These are phyloP conservation scores for Papilio polytes DNA, from an alignment of 1,140 invertebrate genomes.

Conservation along the genomic window DNA sequence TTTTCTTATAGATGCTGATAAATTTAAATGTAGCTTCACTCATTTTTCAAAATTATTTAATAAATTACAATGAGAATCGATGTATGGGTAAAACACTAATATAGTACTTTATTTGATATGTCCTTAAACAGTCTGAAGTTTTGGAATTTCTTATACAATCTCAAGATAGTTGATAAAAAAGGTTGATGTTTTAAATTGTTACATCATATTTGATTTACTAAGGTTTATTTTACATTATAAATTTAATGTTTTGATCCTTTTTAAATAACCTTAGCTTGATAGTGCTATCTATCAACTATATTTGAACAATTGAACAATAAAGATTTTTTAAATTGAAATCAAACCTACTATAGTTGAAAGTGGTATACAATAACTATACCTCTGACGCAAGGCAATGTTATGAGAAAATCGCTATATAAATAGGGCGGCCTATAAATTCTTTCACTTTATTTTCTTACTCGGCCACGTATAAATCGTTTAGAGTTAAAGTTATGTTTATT, in stretches of 20 bases:
- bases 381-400: neutral
- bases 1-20: neutral
- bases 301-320: constrained; percentile 4
- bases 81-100: too few relatives aligned
- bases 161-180: too few relatives aligned
- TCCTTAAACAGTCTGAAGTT: neutral
- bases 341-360: neutral
- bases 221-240: neutral
- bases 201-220: neutral
- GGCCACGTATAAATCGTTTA: constrained; percentile 11
- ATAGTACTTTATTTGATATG: too few relatives aligned
- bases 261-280: neutral
- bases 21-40: constrained; percentile 43
- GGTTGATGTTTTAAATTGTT: too few relatives aligned
- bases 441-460: constrained; percentile 33
- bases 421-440: constrained; percentile 2
- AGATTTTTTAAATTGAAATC: constrained; percentile 5
- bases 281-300: neutral
- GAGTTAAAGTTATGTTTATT: constrained; percentile 26
- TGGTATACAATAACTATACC: neutral
- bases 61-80: neutral
- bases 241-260: neutral
- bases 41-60: constrained; percentile 5
- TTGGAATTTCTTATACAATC: too few relatives aligned
- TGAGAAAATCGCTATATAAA: constrained; percentile 32